A percentile compares a stretch with the other conserved stretches of the same genome.
These are phyloP conservation scores for Euphydryas editha DNA, from an alignment of 2,888 invertebrate species.

Conservation along the genomic window DNA sequence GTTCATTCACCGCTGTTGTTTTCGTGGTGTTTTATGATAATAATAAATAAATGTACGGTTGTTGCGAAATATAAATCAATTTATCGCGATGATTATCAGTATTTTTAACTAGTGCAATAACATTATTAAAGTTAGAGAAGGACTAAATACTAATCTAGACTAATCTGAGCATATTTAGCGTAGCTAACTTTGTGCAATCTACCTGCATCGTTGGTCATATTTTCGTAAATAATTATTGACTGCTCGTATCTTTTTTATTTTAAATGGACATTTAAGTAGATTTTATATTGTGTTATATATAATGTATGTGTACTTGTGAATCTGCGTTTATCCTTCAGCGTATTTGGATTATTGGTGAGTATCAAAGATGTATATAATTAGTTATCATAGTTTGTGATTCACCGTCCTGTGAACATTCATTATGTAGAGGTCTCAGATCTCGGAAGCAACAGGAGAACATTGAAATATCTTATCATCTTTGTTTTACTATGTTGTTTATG, in stretches of 20 bases:
- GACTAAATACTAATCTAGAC: too few species aligned
- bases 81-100: constrained; percentile 64
- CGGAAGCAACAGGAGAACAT: constrained; percentile 43
- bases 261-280: constrained; percentile 64
- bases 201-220: constrained; percentile 77
- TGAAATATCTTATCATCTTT: constrained; percentile 31
- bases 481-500: constrained; percentile 28
- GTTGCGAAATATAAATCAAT: constrained; percentile 65
- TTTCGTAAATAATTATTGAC: constrained; percentile 73
- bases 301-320: constrained; percentile 60
- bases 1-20: constrained; percentile 83
- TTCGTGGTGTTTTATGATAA: constrained; percentile 80
- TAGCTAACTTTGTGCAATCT: constrained; percentile 76
- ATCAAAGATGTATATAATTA: constrained; percentile 58
- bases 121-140: constrained; percentile 55
- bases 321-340: constrained; percentile 55
- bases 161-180: constrained; percentile 55
- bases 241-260: constrained; percentile 58
- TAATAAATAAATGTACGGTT: constrained; percentile 77
- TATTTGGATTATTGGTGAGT: constrained; percentile 70
- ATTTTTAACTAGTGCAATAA: constrained; percentile 74
- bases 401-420: constrained; percentile 54
- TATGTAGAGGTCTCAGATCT: constrained; percentile 40
- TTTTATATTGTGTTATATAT: constrained; percentile 64
- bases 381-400: constrained; percentile 64